Conservation (phyloP, 2,888 invertebrate genomes). For the Loripinus fragilis region DNA sequence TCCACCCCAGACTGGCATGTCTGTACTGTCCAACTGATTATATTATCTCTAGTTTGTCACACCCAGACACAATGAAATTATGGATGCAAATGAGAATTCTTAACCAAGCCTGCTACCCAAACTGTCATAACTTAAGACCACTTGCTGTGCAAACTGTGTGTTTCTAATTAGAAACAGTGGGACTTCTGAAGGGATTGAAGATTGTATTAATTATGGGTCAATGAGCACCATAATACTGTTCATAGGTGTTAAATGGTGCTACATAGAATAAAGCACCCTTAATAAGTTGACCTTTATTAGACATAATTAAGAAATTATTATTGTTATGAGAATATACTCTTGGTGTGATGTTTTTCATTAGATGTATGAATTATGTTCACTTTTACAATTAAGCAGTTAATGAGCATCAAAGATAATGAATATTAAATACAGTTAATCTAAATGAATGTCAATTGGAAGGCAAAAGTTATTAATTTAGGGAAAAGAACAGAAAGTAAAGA, state of each 20-base stretch:
- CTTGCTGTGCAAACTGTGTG: slow-evolving; percentile 9
- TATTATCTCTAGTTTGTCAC: slow-evolving; percentile 16
- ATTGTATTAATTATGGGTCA: slow-evolving; percentile 5
- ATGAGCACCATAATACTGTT: slow-evolving; percentile 1
- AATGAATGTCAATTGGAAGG: too few relatives aligned
- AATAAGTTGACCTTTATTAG: not conserved
- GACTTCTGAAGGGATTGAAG: not conserved
- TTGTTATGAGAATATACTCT: not conserved
- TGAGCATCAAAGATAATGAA: too few relatives aligned
- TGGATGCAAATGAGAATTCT: not conserved
- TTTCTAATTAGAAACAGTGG: not conserved
- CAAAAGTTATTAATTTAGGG: too few relatives aligned
- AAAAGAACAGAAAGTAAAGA: too few relatives aligned
- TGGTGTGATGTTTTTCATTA: too few relatives aligned
- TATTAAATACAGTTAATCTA: too few relatives aligned
- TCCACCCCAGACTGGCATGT: not conserved
- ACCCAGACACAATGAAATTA: slow-evolving; percentile 5
- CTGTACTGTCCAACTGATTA: slow-evolving; percentile 5
- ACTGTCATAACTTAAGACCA: slow-evolving; percentile 16
- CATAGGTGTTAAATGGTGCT: slow-evolving; percentile 6
- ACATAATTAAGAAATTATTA: not conserved
- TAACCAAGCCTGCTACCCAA: not conserved
- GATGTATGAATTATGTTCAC: too few relatives aligned
- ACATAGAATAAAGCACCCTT: not conserved
- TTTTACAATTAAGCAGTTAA: too few relatives aligned